Percentiles rank a stretch among this genome's conserved stretches.
Conservation (phyloP, 2,888 invertebrate species). For the Antheraea assamensis region DNA sequence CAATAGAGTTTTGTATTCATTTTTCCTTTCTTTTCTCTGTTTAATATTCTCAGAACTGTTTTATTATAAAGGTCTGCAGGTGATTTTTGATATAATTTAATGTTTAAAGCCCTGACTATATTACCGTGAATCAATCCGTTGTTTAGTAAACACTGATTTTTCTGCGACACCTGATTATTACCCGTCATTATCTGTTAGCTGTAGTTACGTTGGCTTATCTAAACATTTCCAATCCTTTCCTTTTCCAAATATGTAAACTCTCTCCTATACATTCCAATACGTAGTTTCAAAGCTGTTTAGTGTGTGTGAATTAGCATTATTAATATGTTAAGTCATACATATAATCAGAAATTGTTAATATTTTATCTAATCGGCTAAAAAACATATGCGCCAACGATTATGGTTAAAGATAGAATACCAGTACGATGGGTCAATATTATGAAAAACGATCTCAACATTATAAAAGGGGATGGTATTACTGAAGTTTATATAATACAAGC, state of each 20-base stretch:
- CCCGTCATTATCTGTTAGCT: neutral
- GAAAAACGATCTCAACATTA: slow-evolving; percentile 18
- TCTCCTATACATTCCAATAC: neutral
- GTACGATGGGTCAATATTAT: slow-evolving; percentile 8
- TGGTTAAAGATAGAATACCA: neutral
- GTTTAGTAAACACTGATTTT: too few relatives aligned
- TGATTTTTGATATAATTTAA: too few relatives aligned
- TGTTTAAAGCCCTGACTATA: too few relatives aligned
- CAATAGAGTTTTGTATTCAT: neutral
- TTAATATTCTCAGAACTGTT: too few relatives aligned
- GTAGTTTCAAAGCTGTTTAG: neutral
- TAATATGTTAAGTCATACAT: neutral
- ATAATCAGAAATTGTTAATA: too few relatives aligned
- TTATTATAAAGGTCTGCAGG: too few relatives aligned
- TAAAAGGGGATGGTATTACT: slow-evolving; percentile 18
- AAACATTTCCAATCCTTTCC: neutral
- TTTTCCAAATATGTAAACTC: neutral
- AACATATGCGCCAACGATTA: neutral
- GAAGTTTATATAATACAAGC: slow-evolving; percentile 18
- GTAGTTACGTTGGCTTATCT: neutral
- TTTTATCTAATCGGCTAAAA: neutral
- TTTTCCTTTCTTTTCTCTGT: neutral
- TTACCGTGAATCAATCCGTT: too few relatives aligned
- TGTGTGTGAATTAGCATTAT: neutral
- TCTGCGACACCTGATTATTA: neutral